Base-by-base conservation (phyloP, 2,113 vertebrate genomes). In the Tapirus terrestris region DNA sequence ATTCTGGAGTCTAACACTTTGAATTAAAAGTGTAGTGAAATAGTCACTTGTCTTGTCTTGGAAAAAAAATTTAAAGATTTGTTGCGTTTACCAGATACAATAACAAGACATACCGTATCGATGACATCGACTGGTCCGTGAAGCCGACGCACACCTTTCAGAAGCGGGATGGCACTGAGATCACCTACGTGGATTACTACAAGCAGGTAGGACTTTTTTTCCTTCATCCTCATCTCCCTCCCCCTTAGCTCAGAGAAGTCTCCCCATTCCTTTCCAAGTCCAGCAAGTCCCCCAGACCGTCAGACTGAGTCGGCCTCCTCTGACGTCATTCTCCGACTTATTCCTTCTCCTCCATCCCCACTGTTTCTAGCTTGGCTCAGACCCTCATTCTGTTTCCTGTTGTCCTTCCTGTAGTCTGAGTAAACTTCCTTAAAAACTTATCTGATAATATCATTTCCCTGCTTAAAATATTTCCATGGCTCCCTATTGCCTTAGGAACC, bases 111-210 rank as follows among this genome's bases (percentile, higher is more conserved):
- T 99, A 99, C 45, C 97, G 97, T 8, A 87, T 99, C 10, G 97
- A 98, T 68, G 98, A 98, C 77, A 98, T 99, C 23, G 98, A 98
- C 67, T 99, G 98, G 98, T 95, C 97, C 0, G 97, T 98, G 94
- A 98, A 96, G 67, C 98, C 98, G 36, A 98, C 98, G 0, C 91
- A 98, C 51, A 93, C 70, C n/a, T 99, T 99, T 77, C 94, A 39
- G 89, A 99, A 89, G 96, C 92, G 93, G 23, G 98, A 98, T 5
- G 98, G 98, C 72, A 88, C 97, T 21, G 94, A 97, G 80, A 87
- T 98, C 84, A 97, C 97, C n/a, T 99, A 99, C 0, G 58, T 97
- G 94, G 98, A 99, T 81, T 99, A 99, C 81, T 99, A 98, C 63
- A 96, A 96, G 73, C 98, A 99, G 98, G 98, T 98, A 84, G 29